These are phyloP conservation scores for Bembecia ichneumoniformis DNA, from an alignment of 2,888 invertebrate genomes.

Conservation along the genomic window DNA sequence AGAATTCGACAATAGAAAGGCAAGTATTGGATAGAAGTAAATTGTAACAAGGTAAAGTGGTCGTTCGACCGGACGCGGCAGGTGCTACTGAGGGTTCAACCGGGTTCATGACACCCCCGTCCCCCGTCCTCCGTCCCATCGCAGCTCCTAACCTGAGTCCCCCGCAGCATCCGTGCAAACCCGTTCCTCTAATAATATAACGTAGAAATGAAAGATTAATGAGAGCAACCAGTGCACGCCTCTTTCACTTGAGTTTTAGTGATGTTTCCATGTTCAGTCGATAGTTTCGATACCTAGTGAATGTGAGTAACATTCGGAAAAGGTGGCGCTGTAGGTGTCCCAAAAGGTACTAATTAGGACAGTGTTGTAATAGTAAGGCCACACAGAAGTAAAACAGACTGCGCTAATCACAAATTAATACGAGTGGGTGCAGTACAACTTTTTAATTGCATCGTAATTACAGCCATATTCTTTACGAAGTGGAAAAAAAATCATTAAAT, in stretches of 20 bases:
- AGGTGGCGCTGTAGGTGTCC: no score
- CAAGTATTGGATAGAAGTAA: constrained; percentile 17
- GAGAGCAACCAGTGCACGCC: constrained; percentile 71
- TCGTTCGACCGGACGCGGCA: constrained; percentile 54
- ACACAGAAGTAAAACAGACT: no score
- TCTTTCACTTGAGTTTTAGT: constrained; percentile 55
- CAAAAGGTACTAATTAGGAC: no score
- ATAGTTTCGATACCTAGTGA: background rate
- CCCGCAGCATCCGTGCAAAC: constrained; percentile 67
- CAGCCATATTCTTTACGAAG: no score
- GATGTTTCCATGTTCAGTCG: constrained; percentile 16
- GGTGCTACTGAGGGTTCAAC: constrained; percentile 69
- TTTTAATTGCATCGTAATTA: no score
- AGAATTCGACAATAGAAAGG: no score
- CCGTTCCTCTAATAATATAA: constrained; percentile 72
- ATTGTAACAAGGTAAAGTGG: constrained; percentile 15
- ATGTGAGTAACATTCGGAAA: no score
- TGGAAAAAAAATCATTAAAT: no score
- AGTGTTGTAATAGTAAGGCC: no score
- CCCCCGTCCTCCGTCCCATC: constrained; percentile 18
- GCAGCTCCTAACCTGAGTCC: constrained; percentile 18
- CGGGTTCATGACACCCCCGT: constrained; percentile 52
- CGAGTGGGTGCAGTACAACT: no score
- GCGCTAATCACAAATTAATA: no score
- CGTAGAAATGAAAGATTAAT: constrained; percentile 72